phyloP scores from a whole-genome alignment of 1,140 invertebrate species.

The Anadara kagoshimensis region DNA sequence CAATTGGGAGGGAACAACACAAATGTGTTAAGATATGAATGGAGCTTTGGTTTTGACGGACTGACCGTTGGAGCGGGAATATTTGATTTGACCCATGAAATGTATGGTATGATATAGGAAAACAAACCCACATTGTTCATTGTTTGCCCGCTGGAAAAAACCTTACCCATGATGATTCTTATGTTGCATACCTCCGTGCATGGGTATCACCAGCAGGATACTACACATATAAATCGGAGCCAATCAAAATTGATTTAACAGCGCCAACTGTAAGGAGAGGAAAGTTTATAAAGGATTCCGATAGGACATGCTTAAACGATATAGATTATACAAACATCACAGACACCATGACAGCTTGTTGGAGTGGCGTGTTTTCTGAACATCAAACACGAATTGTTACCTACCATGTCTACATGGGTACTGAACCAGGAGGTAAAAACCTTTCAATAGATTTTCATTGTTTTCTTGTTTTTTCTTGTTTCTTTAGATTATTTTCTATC shows the following conservation, averaged over 20 bases:
- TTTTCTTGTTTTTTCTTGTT: no score
- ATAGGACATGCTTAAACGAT: slow-evolving; percentile 34
- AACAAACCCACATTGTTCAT: slow-evolving; percentile 28
- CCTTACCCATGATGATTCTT: slow-evolving; percentile 25
- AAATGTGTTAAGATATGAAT: slow-evolving; percentile 42
- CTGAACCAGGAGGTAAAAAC: slow-evolving; percentile 37
- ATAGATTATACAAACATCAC: slow-evolving; percentile 39
- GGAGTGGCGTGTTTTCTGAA: slow-evolving; percentile 50
- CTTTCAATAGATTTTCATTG: background rate
- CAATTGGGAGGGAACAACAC: background rate
- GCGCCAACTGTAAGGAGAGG: slow-evolving; percentile 40
- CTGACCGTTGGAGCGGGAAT: slow-evolving; percentile 37
- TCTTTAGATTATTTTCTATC: no score
- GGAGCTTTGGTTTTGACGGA: slow-evolving; percentile 42
- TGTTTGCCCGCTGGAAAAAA: slow-evolving; percentile 34
- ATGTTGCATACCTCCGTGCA: slow-evolving; percentile 45
- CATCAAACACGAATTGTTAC: slow-evolving; percentile 35
- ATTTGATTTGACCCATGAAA: slow-evolving; percentile 34
- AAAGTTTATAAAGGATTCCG: slow-evolving; percentile 36
- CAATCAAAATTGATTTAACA: slow-evolving; percentile 38
- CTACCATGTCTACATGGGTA: slow-evolving; percentile 41
- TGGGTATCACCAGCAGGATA: slow-evolving; percentile 37
- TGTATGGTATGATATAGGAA: slow-evolving; percentile 49
- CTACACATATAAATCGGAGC: slow-evolving; percentile 31
- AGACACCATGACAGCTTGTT: slow-evolving; percentile 39